Base-by-base conservation (phyloP, 2,113 vertebrate species). In the Gasterosteus aculeatus region DNA sequence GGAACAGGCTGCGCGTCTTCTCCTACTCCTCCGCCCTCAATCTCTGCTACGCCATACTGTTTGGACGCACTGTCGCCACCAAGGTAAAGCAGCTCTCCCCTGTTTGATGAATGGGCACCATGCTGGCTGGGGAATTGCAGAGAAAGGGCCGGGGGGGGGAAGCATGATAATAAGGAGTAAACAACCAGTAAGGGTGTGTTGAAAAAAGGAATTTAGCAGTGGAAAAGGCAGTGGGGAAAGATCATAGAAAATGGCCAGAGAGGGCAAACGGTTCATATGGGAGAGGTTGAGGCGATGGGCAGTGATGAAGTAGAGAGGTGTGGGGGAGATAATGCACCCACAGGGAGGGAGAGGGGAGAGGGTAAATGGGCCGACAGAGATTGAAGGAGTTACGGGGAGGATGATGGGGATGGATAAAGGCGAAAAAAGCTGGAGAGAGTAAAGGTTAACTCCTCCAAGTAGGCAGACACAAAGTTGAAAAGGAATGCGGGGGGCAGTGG, bases 21-120 rank as follows among this genome's bases (percentile, higher is more conserved):
- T 99, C 97, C 81, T 99, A 97, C 87, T 98, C 97, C 16, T 99
- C 97, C 0, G 97, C 97, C 22, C 97, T 99, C 91, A 98, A 96
- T 87, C 96, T 99, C 44, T 99, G 98, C 95, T 99, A 99, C 0
- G 96, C 98, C 89, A 98, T 99, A 81, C 95, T 98, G 75, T 99
- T 98, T 0, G 97, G 97, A 18, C 97, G 97, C 86, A 97, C 96
- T 0, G 97, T 96, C 2, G 97, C 96, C 91, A 98, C 97, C 92
- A 98, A 99, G 92, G 91, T 92, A 91, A 85, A 74, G 69, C 29
- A 41, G 56, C 65, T 42, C 77, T 70, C 47, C 51, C 69, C 61
- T 49, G 33, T 54, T 67, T 87, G 77, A 86, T 74, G 44, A 78
- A 90, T 73, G 46, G 77, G 67, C 53, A 49, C 69, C 60, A 42